Percentiles rank a stretch among this genome's conserved stretches.
phyloP scores from a whole-genome alignment of 2,888 invertebrate species.

The Caenorhabditis sp. region DNA sequence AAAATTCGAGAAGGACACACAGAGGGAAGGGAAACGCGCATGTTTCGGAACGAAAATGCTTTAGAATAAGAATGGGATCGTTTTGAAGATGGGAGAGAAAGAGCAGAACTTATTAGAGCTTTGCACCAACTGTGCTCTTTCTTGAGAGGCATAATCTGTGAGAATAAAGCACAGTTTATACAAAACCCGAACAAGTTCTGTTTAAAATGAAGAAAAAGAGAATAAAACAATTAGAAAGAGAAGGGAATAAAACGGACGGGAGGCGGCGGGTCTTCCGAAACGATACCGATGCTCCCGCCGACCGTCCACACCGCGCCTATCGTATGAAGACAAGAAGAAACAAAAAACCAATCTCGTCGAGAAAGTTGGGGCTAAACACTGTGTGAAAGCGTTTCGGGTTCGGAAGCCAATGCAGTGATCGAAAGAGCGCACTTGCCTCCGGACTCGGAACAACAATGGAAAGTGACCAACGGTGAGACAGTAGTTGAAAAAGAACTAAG shows the following conservation, averaged over 20 bases:
- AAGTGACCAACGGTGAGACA: constrained; percentile 26
- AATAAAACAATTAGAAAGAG: constrained; percentile 48
- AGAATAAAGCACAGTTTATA: too few relatives aligned
- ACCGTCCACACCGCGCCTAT: constrained; percentile 29
- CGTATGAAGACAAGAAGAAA: constrained; percentile 3
- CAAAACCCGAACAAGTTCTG: not conserved
- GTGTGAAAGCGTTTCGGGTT: too few relatives aligned
- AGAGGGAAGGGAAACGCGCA: constrained; percentile 17
- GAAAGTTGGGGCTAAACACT: constrained; percentile 19
- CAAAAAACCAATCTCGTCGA: constrained; percentile 24
- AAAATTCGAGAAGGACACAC: constrained; percentile 43
- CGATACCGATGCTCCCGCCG: constrained; percentile 31
- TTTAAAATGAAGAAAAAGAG: not conserved
- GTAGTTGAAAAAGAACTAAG: constrained; percentile 18
- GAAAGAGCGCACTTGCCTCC: too few relatives aligned
- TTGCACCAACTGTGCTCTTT: too few relatives aligned
- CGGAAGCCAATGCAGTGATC: too few relatives aligned
- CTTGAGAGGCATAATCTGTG: too few relatives aligned
- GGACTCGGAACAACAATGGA: too few relatives aligned
- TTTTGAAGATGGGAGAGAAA: too few relatives aligned
- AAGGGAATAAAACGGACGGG: constrained; percentile 27
- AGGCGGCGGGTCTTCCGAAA: constrained; percentile 25
- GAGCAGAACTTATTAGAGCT: too few relatives aligned
- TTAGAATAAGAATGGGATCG: too few relatives aligned
- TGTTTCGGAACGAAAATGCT: constrained; percentile 35